These are phyloP conservation scores for Archaeoteleia sp. DNA, from an alignment of 2,888 invertebrate species.

Conservation along the genomic window DNA sequence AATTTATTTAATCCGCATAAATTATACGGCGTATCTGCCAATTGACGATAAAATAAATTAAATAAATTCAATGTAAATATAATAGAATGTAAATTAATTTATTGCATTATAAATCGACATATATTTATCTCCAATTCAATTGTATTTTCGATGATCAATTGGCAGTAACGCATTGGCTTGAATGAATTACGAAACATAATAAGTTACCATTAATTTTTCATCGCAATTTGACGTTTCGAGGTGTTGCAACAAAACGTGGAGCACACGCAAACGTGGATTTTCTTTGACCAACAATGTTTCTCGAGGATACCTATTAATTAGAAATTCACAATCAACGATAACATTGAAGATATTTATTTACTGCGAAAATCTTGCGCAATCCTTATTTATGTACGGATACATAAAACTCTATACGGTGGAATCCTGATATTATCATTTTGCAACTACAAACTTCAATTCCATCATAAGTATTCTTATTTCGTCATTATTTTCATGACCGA, in stretches of 20 bases:
- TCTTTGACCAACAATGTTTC: conserved; percentile 37
- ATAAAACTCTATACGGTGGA: too few relatives aligned
- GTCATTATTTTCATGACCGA: too few relatives aligned
- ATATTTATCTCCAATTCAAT: conserved; percentile 15
- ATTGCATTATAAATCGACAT: conserved; percentile 7
- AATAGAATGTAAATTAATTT: conserved; percentile 28
- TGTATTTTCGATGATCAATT: conserved; percentile 26
- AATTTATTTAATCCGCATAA: conserved; percentile 34
- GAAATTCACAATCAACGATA: conserved; percentile 45
- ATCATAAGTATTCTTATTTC: too few relatives aligned
- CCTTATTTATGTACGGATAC: conserved; percentile 29
- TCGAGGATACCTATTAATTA: conserved; percentile 49
- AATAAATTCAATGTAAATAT: conserved; percentile 28
- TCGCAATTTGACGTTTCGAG: conserved; percentile 32
- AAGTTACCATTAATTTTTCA: conserved; percentile 39
- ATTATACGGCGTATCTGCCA: conserved; percentile 32
- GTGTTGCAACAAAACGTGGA: conserved; percentile 43
- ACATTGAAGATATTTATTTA: conserved; percentile 48
- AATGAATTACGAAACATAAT: conserved; percentile 42
- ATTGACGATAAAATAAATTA: conserved; percentile 23
- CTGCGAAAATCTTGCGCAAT: conserved; percentile 27
- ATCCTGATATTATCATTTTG: conserved; percentile 27
- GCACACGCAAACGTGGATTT: conserved; percentile 44
- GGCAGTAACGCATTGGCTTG: conserved; percentile 19
- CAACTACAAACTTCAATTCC: conserved; percentile 33